These are phyloP conservation scores for Tetheella fluctuosa DNA, from an alignment of 2,888 invertebrate species.

Conservation along the genomic window DNA sequence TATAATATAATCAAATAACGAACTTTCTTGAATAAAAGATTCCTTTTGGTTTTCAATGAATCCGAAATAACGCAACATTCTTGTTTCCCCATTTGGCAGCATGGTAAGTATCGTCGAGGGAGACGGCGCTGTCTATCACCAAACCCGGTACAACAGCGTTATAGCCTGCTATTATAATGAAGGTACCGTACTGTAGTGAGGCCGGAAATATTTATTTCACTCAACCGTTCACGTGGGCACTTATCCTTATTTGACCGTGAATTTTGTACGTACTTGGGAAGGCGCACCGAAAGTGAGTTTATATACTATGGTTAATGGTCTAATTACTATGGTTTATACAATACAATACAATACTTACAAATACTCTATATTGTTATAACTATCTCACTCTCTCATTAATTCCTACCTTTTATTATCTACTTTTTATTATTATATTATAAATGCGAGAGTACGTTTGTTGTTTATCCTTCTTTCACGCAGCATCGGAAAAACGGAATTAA, in stretches of 20 bases:
- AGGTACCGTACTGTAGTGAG: conserved; percentile 22
- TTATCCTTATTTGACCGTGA: conserved; percentile 37
- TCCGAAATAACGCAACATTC: background rate
- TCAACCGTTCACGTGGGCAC: conserved; percentile 29
- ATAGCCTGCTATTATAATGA: background rate
- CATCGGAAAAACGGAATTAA: no score
- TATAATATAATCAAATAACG: background rate
- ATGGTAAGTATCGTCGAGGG: background rate
- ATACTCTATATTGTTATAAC: no score
- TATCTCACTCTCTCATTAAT: no score
- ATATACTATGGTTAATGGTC: background rate
- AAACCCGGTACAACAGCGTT: conserved; percentile 1
- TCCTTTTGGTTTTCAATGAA: background rate
- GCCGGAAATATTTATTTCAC: conserved; percentile 37
- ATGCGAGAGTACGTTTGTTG: no score
- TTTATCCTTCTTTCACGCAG: no score
- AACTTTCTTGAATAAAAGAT: background rate
- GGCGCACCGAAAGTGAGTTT: background rate
- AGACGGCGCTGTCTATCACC: conserved; percentile 1
- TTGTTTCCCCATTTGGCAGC: background rate
- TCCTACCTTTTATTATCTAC: no score
- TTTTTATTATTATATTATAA: no score
- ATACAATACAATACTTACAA: no score
- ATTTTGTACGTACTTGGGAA: conserved; percentile 37
- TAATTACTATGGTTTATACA: background rate